Base-by-base conservation (phyloP, 2,888 invertebrate genomes). In the Trimorus sp. region DNA sequence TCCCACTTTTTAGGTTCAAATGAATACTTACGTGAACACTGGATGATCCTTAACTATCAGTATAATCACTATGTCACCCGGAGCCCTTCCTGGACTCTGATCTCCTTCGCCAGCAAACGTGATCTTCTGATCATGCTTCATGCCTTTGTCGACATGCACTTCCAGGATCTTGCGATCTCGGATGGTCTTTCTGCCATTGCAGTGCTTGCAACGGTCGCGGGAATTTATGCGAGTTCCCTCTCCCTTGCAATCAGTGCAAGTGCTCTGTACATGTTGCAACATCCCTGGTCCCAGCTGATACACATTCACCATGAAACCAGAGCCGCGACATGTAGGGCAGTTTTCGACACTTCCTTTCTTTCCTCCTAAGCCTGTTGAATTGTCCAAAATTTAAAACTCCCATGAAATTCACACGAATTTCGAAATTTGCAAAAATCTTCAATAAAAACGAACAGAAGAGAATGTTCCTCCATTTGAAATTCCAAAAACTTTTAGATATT, bases 101-200 rank as follows among this genome's bases (percentile, higher is more conserved):
- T 99, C 98, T 58, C 99, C 99, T 92, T 99, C 98, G 0, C 98
- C 98, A 83, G 94, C 94, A 91, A 99, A 99, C 37, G 96, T 94
- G 83, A 99, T 98, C 93, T 97, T 98, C 91, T 99, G 98, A 0
- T 97, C 98, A 91, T 99, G 98, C 59, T 94, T 94, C 98, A 99
- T 99, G 76, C 99, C 98, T 92, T 96, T 95, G 88, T 98, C 98
- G 66, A 99, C 95, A 89, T 98, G 97, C 12, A 99, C 98, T 92
- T 99, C 99, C 1, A 99, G 93, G 84, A 98, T 97, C 92, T 98
- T 98, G 78, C 98, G 95, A 87, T 98, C 98, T 66, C 97, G 94
- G 8, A 96, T 94, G 7, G 97, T 97, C 92, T 98, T 99, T 84
- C 96, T 96, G 12, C 99, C 99, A 90, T 95, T 94, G 91, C 99